These are phyloP conservation scores for Papilio glaucus DNA, from an alignment of 1,140 invertebrate genomes.

Conservation along the genomic window DNA sequence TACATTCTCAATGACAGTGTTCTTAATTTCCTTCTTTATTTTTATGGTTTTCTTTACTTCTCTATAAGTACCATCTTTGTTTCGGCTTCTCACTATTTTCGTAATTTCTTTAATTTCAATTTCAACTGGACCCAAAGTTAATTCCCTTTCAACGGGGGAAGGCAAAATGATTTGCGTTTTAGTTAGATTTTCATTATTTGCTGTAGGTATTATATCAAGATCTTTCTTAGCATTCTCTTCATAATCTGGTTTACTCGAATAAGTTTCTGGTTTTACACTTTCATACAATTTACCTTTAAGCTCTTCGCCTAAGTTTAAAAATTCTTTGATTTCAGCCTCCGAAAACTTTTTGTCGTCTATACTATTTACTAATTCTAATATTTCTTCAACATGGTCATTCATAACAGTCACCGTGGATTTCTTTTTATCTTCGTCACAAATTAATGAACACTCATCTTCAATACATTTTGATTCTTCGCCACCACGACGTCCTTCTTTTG, in stretches of 20 bases:
- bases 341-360: conserved; percentile 23
- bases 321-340: conserved; percentile 14
- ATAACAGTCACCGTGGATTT: background rate
- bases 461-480: conserved; percentile 36
- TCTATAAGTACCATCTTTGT: conserved; percentile 58
- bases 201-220: background rate
- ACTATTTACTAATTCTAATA: conserved; percentile 17
- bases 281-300: conserved; percentile 1
- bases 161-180: background rate
- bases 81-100: conserved; percentile 54
- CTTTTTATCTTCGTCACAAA: conserved; percentile 27
- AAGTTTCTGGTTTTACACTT: background rate
- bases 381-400: conserved; percentile 12
- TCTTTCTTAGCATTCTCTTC: background rate
- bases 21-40: conserved; percentile 53
- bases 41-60: conserved; percentile 61
- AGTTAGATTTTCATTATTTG: background rate
- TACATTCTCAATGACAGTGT: conserved; percentile 39
- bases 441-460: conserved; percentile 24
- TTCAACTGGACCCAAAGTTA: conserved; percentile 56
- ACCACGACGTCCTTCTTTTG: conserved; percentile 51
- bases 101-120: conserved; percentile 59
- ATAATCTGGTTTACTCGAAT: background rate
- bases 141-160: conserved; percentile 30
- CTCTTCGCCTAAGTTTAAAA: conserved; percentile 16